Evolutionary conservation across 2,888 invertebrate genomes (phyloP), one percentile per base, ranked within the genome.

Genomic region (Halictus quadricinctus): DNA sequence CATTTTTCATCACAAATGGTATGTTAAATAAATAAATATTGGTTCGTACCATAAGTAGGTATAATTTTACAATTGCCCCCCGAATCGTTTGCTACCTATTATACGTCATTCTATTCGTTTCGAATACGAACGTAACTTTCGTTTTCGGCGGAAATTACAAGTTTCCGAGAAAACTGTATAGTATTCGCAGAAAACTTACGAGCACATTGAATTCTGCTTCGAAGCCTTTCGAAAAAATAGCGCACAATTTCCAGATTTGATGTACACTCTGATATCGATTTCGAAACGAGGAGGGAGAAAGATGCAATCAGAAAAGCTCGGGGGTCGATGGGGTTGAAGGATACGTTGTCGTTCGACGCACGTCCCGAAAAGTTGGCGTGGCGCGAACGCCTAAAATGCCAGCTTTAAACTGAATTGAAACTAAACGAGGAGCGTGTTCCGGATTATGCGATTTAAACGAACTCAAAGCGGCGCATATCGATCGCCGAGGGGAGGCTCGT

Each of bases 371-470:
- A 12, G 58, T 25, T n/a, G 58, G 15, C 64, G 29, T 15, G 2
- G 29, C 64, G 64, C 64, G 43, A 75, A 64, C 64, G 72, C 58
- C 58, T 58, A 58, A 58, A 58, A 58, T 58, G 58, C n/a, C n/a
- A 58, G 58, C 29, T 75, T 75, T 72, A 72, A 83, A 75, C 78
- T 64, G 78, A 72, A 78, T 83, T 83, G 74, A 69, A 43, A n/a
- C 48, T 58, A 60, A 82, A 82, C 70, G 82, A 58, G 66, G 79
- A 58, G 60, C 75, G 74, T 64, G 74, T 72, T 64, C 75, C 29
- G 70, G 81, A 86, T 86, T 85, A 83, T 73, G 85, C 76, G 77
- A 81, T 82, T 86, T 86, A 78, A 86, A 83, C 86, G 79, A 85
- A 86, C 77, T 82, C 82, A 85, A 85, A 86, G 84, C 84, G 81